Conservation (phyloP, 1,140 invertebrate genomes). For the Ceratina australensis region DNA sequence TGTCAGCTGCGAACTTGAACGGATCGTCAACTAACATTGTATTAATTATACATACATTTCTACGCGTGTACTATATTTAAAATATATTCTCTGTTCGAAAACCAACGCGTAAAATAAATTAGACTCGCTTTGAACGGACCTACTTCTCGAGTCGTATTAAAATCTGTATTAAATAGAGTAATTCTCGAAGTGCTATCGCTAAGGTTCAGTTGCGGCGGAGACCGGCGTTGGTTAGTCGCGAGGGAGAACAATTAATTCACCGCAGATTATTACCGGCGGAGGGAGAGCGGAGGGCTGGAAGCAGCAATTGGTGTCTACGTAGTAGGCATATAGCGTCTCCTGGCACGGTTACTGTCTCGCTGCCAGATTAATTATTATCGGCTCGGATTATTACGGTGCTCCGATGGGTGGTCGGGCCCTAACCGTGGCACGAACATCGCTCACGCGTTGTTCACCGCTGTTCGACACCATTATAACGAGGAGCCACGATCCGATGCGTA, state of each 20-base stretch:
- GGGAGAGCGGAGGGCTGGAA: no score
- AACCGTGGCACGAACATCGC: conserved; percentile 54
- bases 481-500: conserved; percentile 14
- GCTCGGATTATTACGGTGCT: conserved; percentile 57
- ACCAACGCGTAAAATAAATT: neutral
- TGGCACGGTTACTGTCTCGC: conserved; percentile 54
- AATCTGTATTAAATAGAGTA: neutral
- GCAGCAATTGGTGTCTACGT: conserved; percentile 55
- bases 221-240: conserved; percentile 18
- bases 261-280: conserved; percentile 57
- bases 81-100: no score
- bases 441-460: conserved; percentile 52
- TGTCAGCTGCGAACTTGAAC: no score
- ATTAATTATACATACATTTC: no score
- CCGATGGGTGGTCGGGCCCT: conserved; percentile 53
- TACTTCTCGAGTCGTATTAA: neutral
- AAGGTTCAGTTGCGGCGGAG: neutral
- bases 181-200: neutral
- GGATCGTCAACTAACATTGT: no score
- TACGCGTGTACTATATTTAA: no score
- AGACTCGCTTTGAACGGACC: neutral
- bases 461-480: conserved; percentile 45
- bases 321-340: conserved; percentile 26
- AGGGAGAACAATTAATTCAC: conserved; percentile 54
- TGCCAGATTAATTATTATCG: conserved; percentile 63